These are phyloP conservation scores for Drosophila planitibia DNA, from an alignment of 2,888 invertebrate species.

Conservation along the genomic window DNA sequence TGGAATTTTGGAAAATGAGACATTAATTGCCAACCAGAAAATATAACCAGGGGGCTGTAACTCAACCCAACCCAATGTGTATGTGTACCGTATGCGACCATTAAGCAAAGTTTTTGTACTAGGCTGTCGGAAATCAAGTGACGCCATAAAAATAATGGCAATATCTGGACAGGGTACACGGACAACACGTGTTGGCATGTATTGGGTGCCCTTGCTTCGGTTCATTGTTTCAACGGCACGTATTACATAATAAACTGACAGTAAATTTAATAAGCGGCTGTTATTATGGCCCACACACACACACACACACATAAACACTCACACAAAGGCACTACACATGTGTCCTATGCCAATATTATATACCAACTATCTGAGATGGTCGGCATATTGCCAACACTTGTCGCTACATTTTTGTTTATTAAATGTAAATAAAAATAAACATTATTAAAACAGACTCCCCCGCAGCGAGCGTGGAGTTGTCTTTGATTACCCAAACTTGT, in stretches of 20 bases:
- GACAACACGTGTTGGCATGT: slow-evolving; percentile 48
- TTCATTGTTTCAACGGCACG: slow-evolving; percentile 70
- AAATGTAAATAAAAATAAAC: slow-evolving; percentile 79
- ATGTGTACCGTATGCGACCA: slow-evolving; percentile 18
- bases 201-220: slow-evolving; percentile 24
- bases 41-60: slow-evolving; percentile 2
- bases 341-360: slow-evolving; percentile 39
- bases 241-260: slow-evolving; percentile 77
- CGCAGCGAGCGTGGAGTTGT: slow-evolving; percentile 22
- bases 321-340: slow-evolving; percentile 10
- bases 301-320: slow-evolving; percentile 22
- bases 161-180: slow-evolving; percentile 46
- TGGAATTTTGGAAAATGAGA: slow-evolving; percentile 43
- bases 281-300: slow-evolving; percentile 34
- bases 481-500: slow-evolving; percentile 23
- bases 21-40: slow-evolving; percentile 49
- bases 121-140: slow-evolving; percentile 51
- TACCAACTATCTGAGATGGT: slow-evolving; percentile 46
- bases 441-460: slow-evolving; percentile 71
- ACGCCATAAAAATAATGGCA: slow-evolving; percentile 61
- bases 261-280: slow-evolving; percentile 73
- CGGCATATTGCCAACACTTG: slow-evolving; percentile 74
- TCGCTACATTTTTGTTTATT: slow-evolving; percentile 72
- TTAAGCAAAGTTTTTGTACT: slow-evolving; percentile 14
- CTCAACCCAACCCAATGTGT: background rate